Conservation (phyloP, 92 coral and sea anemone genomes). For the Zoanthus sansibaricus region DNA sequence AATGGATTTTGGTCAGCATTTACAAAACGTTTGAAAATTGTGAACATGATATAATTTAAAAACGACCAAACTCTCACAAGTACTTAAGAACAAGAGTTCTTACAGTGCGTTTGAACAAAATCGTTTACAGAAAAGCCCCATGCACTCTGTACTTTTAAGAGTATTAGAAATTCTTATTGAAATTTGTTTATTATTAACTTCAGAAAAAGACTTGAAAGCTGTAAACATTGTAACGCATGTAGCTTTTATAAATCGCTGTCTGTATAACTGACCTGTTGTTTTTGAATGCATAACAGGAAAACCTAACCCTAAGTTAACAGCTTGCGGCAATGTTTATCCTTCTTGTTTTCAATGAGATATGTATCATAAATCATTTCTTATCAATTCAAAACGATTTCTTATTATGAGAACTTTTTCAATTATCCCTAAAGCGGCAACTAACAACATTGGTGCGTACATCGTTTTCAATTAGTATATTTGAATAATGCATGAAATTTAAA, state of each 20-base stretch:
- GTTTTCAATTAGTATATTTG: slow-evolving; percentile 17
- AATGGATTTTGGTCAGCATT: neutral
- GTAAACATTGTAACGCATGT: too few relatives aligned
- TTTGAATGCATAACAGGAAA: neutral
- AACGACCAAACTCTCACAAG: neutral
- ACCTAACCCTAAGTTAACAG: neutral
- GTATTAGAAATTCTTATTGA: neutral
- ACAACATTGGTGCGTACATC: neutral
- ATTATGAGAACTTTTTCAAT: neutral
- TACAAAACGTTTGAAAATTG: neutral
- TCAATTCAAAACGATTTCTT: neutral
- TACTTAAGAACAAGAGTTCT: neutral
- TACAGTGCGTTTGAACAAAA: neutral
- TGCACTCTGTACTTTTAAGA: neutral
- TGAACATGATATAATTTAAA: neutral
- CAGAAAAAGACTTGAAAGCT: too few relatives aligned
- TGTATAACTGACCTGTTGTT: neutral
- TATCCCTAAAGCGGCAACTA: neutral
- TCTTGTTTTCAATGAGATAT: neutral
- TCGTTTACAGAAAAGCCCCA: neutral
- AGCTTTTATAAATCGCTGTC: neutral
- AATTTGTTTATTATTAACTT: neutral
- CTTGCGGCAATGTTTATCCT: neutral
- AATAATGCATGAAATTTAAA: neutral
- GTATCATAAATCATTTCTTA: slow-evolving; percentile 18